phyloP scores from a whole-genome alignment of 2,888 invertebrate genomes.

The Hyppa rectilinea region DNA sequence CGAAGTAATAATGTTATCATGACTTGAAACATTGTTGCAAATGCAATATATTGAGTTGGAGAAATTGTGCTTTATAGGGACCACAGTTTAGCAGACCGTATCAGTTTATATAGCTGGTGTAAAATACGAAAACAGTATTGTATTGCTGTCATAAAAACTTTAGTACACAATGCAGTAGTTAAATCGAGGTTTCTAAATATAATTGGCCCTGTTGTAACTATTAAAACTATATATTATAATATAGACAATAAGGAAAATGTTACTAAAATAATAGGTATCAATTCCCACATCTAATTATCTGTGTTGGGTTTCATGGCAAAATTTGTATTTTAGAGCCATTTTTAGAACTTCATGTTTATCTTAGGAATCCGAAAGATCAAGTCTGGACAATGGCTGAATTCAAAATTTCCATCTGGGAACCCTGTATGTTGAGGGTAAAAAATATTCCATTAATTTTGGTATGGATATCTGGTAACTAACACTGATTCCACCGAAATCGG shows the following conservation, averaged over 20 bases:
- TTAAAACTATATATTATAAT: background rate
- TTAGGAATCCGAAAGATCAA: background rate
- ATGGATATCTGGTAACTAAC: background rate
- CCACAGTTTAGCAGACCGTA: slow-evolving; percentile 6
- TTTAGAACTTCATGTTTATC: background rate
- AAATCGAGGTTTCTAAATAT: slow-evolving; percentile 4
- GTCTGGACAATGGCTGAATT: background rate
- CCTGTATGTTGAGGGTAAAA: background rate
- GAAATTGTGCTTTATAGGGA: slow-evolving; percentile 45
- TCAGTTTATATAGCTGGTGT: slow-evolving; percentile 14
- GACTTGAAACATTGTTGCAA: slow-evolving; percentile 47
- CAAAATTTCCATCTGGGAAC: background rate
- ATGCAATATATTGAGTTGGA: slow-evolving; percentile 32
- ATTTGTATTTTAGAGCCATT: background rate
- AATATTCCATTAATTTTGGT: background rate
- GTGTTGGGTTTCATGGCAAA: background rate
- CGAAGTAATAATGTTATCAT: slow-evolving; percentile 62
- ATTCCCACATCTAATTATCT: background rate
- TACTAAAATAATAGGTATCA: slow-evolving; percentile 7
- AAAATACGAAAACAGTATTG: slow-evolving; percentile 4
- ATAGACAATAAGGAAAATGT: slow-evolving; percentile 14
- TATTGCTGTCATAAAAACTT: slow-evolving; percentile 22
- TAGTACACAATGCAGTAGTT: background rate
- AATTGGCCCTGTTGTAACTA: slow-evolving; percentile 7
- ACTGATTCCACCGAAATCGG: background rate